phyloP scores from a whole-genome alignment of 2,797 vertebrate genomes.

The Darevskia nairensis region DNA sequence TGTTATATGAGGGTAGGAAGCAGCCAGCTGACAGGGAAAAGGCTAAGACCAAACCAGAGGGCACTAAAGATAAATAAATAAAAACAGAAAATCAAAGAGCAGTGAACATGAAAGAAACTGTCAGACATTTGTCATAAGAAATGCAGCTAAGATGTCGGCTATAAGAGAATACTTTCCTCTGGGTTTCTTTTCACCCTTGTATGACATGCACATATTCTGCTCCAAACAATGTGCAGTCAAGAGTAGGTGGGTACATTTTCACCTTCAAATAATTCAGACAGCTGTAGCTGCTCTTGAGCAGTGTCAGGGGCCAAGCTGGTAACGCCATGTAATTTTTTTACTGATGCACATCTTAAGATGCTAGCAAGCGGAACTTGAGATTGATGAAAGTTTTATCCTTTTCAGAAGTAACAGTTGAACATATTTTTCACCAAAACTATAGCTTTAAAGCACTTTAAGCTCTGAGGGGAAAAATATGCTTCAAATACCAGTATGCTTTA shows the following conservation, averaged over 20 bases:
- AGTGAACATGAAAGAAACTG: slow-evolving; percentile 28
- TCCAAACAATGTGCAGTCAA: neutral
- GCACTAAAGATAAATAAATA: neutral
- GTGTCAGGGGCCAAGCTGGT: neutral
- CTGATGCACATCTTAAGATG: neutral
- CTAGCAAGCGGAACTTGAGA: neutral
- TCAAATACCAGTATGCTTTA: no score
- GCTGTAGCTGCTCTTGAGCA: neutral
- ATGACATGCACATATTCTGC: neutral
- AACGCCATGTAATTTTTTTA: neutral
- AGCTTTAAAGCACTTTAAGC: no score
- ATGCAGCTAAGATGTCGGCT: neutral
- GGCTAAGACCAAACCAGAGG: slow-evolving; percentile 9
- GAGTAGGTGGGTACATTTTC: neutral
- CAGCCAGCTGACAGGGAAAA: slow-evolving; percentile 10
- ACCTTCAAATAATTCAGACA: neutral
- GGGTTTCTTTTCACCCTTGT: no score
- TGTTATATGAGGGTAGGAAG: slow-evolving; percentile 20
- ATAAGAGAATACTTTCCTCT: neutral
- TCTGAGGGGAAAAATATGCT: no score
- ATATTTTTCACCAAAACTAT: no score
- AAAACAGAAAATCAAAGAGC: slow-evolving; percentile 5
- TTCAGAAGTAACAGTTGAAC: no score
- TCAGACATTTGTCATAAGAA: slow-evolving; percentile 23
- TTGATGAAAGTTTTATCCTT: neutral